These are phyloP conservation scores for Amphipyra berbera DNA, from an alignment of 2,888 invertebrate genomes.

Conservation along the genomic window DNA sequence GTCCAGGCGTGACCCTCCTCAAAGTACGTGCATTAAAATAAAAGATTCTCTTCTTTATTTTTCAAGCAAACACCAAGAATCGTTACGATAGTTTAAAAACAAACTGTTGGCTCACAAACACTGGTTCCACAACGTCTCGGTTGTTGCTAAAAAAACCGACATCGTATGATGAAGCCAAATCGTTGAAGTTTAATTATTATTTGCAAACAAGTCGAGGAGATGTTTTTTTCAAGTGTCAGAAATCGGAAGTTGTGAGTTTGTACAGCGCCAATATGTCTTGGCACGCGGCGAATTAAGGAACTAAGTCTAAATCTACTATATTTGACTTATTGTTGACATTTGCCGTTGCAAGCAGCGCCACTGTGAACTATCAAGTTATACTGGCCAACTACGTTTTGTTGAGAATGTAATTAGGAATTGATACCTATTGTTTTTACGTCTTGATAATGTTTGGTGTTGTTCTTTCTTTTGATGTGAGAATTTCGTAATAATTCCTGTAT, in stretches of 20 bases:
- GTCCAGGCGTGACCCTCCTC: too few relatives aligned
- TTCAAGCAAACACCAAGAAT: slow-evolving; percentile 18
- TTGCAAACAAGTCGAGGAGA: slow-evolving; percentile 61
- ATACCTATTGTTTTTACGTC: slow-evolving; percentile 27
- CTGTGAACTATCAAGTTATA: not conserved
- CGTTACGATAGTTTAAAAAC: slow-evolving; percentile 10
- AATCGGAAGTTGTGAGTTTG: slow-evolving; percentile 46
- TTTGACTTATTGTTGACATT: not conserved
- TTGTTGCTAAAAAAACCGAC: slow-evolving; percentile 53
- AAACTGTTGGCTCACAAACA: slow-evolving; percentile 14
- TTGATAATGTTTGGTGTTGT: slow-evolving; percentile 8
- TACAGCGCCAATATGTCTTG: slow-evolving; percentile 19
- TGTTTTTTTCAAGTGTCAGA: slow-evolving; percentile 39
- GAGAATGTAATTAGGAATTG: slow-evolving; percentile 40
- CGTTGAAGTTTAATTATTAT: slow-evolving; percentile 64
- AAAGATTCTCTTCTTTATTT: too few relatives aligned
- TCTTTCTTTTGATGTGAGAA: slow-evolving; percentile 15
- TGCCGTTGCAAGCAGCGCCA: slow-evolving; percentile 4
- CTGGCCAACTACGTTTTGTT: slow-evolving; percentile 2
- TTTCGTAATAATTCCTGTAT: slow-evolving; percentile 1
- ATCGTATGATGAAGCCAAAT: slow-evolving; percentile 54
- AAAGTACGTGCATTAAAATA: too few relatives aligned
- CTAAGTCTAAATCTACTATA: slow-evolving; percentile 5
- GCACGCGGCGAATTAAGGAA: slow-evolving; percentile 5
- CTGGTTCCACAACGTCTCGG: slow-evolving; percentile 60